Evolutionary conservation across 2,113 vertebrate species (phyloP).

Genomic region (Rhabdomys dilectus): DNA sequence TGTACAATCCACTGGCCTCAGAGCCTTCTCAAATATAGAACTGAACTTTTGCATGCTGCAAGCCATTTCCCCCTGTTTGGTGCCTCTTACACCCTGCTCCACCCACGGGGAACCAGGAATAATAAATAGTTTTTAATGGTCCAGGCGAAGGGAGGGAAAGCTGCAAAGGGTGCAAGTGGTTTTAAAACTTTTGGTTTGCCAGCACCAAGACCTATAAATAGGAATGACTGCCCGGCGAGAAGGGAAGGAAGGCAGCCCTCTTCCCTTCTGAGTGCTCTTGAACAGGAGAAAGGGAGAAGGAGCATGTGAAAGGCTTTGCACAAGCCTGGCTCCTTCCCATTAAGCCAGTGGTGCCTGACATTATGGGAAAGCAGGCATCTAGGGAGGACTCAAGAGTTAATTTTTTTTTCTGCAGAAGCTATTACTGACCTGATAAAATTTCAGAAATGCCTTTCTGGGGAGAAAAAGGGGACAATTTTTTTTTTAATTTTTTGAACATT

Average conservation of each 20-base stretch:
- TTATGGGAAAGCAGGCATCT: not conserved
- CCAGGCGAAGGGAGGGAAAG: not conserved
- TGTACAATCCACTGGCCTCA: not conserved
- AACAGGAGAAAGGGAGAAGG: not conserved
- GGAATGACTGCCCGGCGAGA: not conserved
- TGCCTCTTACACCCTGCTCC: not conserved
- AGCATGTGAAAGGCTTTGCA: not conserved
- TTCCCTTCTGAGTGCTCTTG: not conserved
- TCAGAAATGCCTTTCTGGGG: not conserved
- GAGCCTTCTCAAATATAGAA: constrained; percentile 28
- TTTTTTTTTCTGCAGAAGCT: not conserved
- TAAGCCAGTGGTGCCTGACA: not conserved
- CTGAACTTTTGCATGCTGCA: not conserved
- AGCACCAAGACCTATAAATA: constrained; percentile 14
- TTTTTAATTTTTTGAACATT: not conserved
- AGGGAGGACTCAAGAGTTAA: constrained; percentile 18
- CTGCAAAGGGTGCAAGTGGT: not conserved
- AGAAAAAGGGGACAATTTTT: not conserved
- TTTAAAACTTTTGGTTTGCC: not conserved
- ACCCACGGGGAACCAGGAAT: constrained; percentile 5
- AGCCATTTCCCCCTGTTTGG: not conserved
- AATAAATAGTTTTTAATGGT: not conserved
- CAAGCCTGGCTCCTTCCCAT: not conserved
- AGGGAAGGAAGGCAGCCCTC: not conserved
- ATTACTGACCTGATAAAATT: not conserved